Evolutionary conservation across 2,797 vertebrate genomes (phyloP), one percentile per base, ranked within the genome.

Genomic region (Jordanella pulchra): DNA sequence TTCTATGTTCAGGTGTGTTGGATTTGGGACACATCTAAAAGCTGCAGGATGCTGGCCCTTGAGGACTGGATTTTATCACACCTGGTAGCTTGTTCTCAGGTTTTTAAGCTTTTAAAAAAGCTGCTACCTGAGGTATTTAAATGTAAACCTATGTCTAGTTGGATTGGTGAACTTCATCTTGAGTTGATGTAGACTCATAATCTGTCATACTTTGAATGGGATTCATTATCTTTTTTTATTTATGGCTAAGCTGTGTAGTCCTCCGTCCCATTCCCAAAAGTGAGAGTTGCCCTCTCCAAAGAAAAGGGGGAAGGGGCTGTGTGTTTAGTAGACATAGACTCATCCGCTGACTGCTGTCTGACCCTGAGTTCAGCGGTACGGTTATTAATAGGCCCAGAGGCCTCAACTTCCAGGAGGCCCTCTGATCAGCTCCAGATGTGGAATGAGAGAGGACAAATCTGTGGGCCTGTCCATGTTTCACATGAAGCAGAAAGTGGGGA

Each of bases 391-490:
- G 91, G 91, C 92, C 91, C 87, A 84, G 91, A 91, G 95, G 95
- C 95, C 94, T 92, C 89, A 93, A 94, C 94, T 95, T 95, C 92
- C 92, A 95, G 94, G 94, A 95, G 94, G 94, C 93, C 89, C 83
- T 94, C 91, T 95, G 95, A 96, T 94, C 94, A 95, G 93, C 91
- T 95, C 95, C 95, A 95, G 95, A 96, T 95, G 96, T 93, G 93
- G 90, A 89, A 95, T 89, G 89, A 87, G 88, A 86, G 83, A 83
- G 89, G 86, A 90, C 89, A 84, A 87, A 86, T 87, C 81, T 75
- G 78, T 73, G 84, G 88, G 93, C 90, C 86, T 80, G 86, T 92
- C 91, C 93, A 92, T 94, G 95, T 95, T 94, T 91, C 90, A 89
- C 91, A 88, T 84, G 86, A 69, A 81, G 84, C 81, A 73, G 82